Percentiles rank a stretch among this genome's conserved stretches.
These are phyloP conservation scores for Cryptomyrus ogoouensis DNA, from an alignment of 2,113 vertebrate species.

Conservation along the genomic window DNA sequence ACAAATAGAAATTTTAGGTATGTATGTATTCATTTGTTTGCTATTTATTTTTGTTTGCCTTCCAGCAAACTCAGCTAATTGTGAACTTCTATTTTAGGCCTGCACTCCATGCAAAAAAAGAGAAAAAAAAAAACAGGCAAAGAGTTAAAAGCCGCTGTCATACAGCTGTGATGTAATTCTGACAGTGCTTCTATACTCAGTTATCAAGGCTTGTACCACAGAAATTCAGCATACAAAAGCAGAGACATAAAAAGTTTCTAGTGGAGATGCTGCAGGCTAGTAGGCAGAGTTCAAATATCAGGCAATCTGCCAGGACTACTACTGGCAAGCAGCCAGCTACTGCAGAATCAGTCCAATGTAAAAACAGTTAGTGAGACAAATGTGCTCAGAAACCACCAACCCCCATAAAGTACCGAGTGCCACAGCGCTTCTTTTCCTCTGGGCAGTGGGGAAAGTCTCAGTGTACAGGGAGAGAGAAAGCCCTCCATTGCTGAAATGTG, in stretches of 20 bases:
- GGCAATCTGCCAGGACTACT: not conserved
- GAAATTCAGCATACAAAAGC: not conserved
- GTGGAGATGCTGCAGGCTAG: not conserved
- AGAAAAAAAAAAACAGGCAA: not conserved
- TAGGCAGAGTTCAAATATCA: not conserved
- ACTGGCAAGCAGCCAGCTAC: not conserved
- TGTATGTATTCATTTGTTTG: not conserved
- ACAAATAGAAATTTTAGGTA: not conserved
- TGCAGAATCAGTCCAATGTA: not conserved
- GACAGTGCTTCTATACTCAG: not conserved
- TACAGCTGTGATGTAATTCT: not conserved
- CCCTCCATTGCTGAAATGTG: not conserved
- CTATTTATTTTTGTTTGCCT: not conserved
- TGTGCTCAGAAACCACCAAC: not conserved
- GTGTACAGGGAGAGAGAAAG: not conserved
- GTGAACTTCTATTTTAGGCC: not conserved
- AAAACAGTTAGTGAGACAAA: not conserved
- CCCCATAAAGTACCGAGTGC: not conserved
- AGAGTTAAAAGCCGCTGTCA: not conserved
- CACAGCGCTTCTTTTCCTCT: not conserved
- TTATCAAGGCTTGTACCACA: not conserved
- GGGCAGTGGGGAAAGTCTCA: not conserved
- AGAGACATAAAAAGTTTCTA: not conserved
- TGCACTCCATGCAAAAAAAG: not conserved
- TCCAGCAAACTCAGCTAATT: not conserved